These are phyloP conservation scores for Dendronephthya gigantea DNA, from an alignment of 64 coral and sea anemone species.

Conservation along the genomic window DNA sequence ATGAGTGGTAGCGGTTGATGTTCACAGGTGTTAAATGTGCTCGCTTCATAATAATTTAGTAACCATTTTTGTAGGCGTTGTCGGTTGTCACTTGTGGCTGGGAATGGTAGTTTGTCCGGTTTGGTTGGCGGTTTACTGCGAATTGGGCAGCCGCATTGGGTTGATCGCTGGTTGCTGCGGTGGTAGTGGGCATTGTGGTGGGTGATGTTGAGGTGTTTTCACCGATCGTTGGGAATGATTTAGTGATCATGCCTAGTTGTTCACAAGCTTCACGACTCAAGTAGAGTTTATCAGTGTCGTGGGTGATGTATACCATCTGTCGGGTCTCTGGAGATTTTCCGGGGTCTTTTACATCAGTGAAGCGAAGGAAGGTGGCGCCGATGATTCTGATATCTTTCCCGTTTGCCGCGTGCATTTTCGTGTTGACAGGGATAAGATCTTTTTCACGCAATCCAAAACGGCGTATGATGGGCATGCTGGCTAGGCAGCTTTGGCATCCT, in stretches of 20 bases:
- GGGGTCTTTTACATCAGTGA: background rate
- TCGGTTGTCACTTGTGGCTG: no score
- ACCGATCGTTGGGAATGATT: background rate
- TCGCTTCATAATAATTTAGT: no score
- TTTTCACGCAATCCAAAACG: background rate
- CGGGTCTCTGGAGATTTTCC: background rate
- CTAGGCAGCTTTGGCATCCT: slow-evolving; percentile 23
- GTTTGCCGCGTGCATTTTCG: background rate
- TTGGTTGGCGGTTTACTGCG: no score
- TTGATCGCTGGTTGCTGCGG: no score
- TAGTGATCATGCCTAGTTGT: background rate
- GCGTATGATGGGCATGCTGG: background rate
- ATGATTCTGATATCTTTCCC: background rate
- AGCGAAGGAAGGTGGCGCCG: background rate
- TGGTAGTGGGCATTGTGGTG: background rate
- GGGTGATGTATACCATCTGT: slow-evolving; percentile 10
- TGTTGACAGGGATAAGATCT: background rate
- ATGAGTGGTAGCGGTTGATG: no score
- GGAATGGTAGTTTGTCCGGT: no score
- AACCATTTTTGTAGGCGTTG: no score
- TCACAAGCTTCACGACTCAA: slow-evolving; percentile 5
- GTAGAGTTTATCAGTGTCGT: slow-evolving; percentile 13
- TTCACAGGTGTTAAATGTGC: no score
- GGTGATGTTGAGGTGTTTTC: no score
- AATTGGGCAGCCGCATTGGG: no score